Evolutionary conservation across 2,888 invertebrate species (phyloP), one percentile per base, ranked within the genome.

Genomic region (Teleogryllus oceanicus): DNA sequence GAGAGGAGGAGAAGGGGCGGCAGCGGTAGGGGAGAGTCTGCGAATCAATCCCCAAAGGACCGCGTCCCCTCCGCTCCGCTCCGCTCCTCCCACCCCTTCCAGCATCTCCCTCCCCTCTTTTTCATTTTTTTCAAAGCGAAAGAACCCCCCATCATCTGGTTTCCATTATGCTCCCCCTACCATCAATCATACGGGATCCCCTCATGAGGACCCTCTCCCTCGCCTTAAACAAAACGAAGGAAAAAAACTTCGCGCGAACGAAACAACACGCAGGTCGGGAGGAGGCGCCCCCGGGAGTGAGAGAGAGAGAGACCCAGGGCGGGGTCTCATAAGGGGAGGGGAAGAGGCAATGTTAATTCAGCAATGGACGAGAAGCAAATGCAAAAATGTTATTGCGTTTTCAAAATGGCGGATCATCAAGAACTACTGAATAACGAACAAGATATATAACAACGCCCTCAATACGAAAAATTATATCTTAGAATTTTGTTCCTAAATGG

Each of bases 141-240:
- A 76, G 75, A 82, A 82, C 83, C 83, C 80, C 82, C 83, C 78
- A 79, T 81, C 81, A 82, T 82, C 81, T 80, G 78, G 78, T 78
- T 81, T 80, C 81, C 80, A 76, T 80, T 78, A 75, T 78, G 78
- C 77, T 50, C 24, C 80, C 82, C 78, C 78, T 77, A 74, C 62
- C 76, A 74, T 79, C 81, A 75, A 49, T 75, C 78, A 74, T 78
- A 76, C 76, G 51, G 79, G 77, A 75, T 77, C 79, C 80, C 82
- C 79, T 82, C 80, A 79, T 75, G 20, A 37, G 18, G 49, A 76
- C 78, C 81, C 81, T 79, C 80, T 77, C 80, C 80, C 79, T 78
- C 80, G 13, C 13, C 62, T 13, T 11, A 5, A 62, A 62, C 62
- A 62, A 62, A 62, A 62, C 1, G 8, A 4, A n/a, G 11, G 62